phyloP scores from a whole-genome alignment of 2,113 vertebrate species.

The Penelope pileata region DNA sequence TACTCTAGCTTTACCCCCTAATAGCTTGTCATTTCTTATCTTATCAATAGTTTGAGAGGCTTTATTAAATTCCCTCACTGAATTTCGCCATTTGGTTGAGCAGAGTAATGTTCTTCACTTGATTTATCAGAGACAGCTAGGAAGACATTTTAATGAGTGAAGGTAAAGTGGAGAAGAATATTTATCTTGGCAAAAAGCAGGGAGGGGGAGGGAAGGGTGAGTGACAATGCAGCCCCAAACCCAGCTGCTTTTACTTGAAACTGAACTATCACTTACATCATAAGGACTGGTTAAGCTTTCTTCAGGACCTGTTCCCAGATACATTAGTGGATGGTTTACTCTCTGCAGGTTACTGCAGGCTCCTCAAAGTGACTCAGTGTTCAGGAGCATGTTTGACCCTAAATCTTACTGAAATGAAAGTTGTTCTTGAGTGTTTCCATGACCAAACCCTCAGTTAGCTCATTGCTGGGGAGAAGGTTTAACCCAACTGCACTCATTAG shows the following conservation, averaged over 20 bases:
- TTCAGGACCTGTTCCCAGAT: conserved; percentile 12
- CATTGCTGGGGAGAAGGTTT: not conserved
- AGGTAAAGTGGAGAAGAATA: conserved; percentile 27
- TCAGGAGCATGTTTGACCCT: not conserved
- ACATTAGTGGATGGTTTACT: not conserved
- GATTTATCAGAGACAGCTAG: not conserved
- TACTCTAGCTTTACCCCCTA: not conserved
- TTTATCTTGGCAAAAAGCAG: conserved; percentile 35
- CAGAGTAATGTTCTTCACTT: not conserved
- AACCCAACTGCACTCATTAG: not conserved
- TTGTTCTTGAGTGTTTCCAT: not conserved
- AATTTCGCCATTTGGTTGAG: not conserved
- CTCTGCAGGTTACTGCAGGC: not conserved
- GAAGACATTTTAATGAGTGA: conserved; percentile 11
- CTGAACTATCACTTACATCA: conserved; percentile 27
- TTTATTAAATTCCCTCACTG: conserved; percentile 1
- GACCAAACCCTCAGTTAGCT: not conserved
- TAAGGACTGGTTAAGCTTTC: not conserved
- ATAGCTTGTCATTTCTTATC: conserved; percentile 3
- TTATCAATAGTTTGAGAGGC: not conserved
- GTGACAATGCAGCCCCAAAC: not conserved
- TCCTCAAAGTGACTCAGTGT: not conserved
- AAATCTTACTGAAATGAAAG: not conserved
- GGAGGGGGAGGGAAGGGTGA: not conserved
- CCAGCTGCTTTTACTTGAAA: conserved; percentile 40